phyloP scores from a whole-genome alignment of 2,113 vertebrate species.

The Poeciliopsis prolifica region DNA sequence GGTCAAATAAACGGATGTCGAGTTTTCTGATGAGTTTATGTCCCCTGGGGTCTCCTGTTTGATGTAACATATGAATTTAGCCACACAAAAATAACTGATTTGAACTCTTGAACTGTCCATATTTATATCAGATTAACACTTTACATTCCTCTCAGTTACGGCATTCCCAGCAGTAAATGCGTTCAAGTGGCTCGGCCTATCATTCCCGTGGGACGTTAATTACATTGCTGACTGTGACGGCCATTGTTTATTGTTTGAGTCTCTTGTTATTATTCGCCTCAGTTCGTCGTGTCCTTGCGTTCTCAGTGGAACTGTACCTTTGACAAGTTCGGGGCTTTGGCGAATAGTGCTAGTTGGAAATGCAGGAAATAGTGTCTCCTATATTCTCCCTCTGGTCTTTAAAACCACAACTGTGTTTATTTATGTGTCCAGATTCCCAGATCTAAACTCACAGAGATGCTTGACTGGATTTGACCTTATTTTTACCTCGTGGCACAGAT shows the following conservation, averaged over 20 bases:
- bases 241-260: conserved; percentile 40
- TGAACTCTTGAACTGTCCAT: conserved; percentile 8
- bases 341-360: conserved; percentile 37
- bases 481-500: background rate
- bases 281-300: conserved; percentile 56
- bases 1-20: conserved; percentile 14
- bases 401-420: conserved; percentile 7
- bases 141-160: conserved; percentile 27
- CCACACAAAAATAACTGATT: conserved; percentile 12
- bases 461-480: background rate
- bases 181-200: conserved; percentile 38
- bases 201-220: conserved; percentile 61
- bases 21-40: conserved; percentile 16
- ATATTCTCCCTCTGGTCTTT: background rate
- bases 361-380: conserved; percentile 49
- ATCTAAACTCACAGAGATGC: conserved; percentile 54
- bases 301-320: conserved; percentile 61
- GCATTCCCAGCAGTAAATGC: conserved; percentile 43
- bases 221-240: conserved; percentile 30
- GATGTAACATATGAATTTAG: conserved; percentile 12
- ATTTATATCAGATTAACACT: conserved; percentile 26
- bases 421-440: conserved; percentile 51
- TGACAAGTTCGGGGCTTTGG: conserved; percentile 37
- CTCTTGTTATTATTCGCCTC: conserved; percentile 50
- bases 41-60: background rate